A percentile compares a stretch with the other conserved stretches of the same genome.
Conservation (phyloP, 2,797 vertebrate genomes). For the Eulemur albifrons region DNA sequence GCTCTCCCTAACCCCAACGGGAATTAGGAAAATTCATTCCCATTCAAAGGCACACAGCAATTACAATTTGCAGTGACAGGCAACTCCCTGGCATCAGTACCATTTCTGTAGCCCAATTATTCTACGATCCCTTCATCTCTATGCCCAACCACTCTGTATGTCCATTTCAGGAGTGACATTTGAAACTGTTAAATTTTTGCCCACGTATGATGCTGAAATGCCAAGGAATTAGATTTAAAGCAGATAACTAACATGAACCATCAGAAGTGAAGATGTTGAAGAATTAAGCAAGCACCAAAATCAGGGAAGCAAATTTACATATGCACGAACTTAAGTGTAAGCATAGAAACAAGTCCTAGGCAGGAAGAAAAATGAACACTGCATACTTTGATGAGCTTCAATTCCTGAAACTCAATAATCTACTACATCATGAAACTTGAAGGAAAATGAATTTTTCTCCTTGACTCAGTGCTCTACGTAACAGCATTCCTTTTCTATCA, state of each 20-base stretch:
- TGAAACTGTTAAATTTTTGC: background rate
- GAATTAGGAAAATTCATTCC: background rate
- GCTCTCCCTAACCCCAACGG: background rate
- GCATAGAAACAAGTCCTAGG: background rate
- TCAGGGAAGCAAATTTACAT: conserved; percentile 4
- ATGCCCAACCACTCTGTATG: background rate
- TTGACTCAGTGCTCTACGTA: conserved; percentile 11
- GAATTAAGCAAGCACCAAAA: background rate
- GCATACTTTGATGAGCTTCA: background rate
- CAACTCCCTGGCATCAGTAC: background rate
- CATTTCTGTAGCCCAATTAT: background rate
- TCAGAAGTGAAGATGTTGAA: background rate
- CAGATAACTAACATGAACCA: background rate
- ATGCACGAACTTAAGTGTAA: background rate
- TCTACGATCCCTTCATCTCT: background rate
- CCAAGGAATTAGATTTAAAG: background rate
- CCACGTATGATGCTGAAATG: background rate
- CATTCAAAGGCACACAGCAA: background rate
- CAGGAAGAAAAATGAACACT: background rate
- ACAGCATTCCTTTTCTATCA: conserved; percentile 6
- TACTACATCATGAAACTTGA: background rate
- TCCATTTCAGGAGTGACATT: background rate
- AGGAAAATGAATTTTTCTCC: conserved; percentile 49
- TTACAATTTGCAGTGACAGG: background rate
- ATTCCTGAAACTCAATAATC: background rate